These are phyloP conservation scores for Seira sanloemensis DNA, from an alignment of 2,888 invertebrate species.

Conservation along the genomic window DNA sequence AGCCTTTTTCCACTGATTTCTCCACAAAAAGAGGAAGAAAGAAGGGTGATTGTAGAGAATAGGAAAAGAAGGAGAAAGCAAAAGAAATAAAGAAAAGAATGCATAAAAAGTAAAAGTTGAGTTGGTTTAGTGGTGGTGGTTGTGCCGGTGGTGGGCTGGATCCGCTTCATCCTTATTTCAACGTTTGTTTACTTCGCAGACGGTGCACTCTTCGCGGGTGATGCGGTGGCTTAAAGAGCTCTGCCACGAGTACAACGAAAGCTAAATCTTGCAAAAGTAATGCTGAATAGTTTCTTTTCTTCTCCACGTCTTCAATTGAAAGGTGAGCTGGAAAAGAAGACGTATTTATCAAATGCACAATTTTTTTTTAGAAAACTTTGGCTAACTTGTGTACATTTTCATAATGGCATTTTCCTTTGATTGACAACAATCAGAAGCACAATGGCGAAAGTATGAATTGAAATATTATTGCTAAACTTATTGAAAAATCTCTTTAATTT, in stretches of 20 bases:
- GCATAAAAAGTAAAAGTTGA: not conserved
- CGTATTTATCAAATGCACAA: not conserved
- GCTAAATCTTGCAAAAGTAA: slow-evolving; percentile 7
- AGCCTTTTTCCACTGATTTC: slow-evolving; percentile 62
- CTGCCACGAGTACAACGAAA: not conserved
- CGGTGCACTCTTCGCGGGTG: not conserved
- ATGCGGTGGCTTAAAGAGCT: not conserved
- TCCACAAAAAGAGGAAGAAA: slow-evolving; percentile 20
- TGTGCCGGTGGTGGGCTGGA: not conserved
- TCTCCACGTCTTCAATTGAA: not conserved
- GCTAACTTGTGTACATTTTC: not conserved
- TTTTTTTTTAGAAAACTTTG: not conserved
- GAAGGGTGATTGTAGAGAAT: slow-evolving; percentile 19
- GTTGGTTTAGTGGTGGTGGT: slow-evolving; percentile 32
- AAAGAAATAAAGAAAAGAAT: slow-evolving; percentile 12
- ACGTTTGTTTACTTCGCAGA: slow-evolving; percentile 1
- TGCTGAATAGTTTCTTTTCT: not conserved
- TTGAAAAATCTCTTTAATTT: too few relatives aligned
- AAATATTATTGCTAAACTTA: too few relatives aligned
- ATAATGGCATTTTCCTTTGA: not conserved
- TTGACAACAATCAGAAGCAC: too few relatives aligned
- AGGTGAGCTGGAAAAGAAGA: not conserved
- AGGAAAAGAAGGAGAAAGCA: not conserved
- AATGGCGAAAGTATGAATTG: too few relatives aligned
- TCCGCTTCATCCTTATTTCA: slow-evolving; percentile 1